Conservation (phyloP, 1,140 invertebrate genomes). For the Aphis craccivora region DNA sequence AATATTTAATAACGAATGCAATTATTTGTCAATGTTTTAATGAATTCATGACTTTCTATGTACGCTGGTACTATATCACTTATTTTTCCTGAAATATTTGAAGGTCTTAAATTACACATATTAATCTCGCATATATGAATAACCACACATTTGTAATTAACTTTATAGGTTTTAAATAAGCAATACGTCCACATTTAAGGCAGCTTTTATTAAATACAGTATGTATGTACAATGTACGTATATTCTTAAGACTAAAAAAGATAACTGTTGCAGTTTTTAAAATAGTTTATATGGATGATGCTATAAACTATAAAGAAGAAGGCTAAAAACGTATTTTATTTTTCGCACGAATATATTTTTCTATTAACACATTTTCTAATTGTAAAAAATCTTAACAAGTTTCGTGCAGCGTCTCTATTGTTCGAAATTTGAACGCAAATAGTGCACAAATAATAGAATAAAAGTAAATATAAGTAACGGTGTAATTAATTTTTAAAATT, state of each 20-base stretch:
- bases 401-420: background rate
- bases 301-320: fast-evolving
- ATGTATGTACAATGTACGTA: no score
- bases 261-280: background rate
- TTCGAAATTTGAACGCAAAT: background rate
- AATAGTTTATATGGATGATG: background rate
- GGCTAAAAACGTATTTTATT: background rate
- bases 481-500: background rate
- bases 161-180: background rate
- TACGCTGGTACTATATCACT: no score
- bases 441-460: background rate
- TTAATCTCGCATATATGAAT: background rate
- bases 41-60: background rate
- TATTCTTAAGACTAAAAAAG: no score
- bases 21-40: constrained; percentile 9
- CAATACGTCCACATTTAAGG: background rate
- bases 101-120: background rate
- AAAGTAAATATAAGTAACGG: background rate
- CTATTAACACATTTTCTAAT: background rate
- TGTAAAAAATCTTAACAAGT: background rate
- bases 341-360: background rate
- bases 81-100: no score
- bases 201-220: background rate
- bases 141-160: background rate
- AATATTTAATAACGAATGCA: background rate